A percentile compares a stretch with the other conserved stretches of the same genome.
Evolutionary conservation across 2,797 vertebrate species (phyloP).

Genomic region (Myotis planiceps): DNA sequence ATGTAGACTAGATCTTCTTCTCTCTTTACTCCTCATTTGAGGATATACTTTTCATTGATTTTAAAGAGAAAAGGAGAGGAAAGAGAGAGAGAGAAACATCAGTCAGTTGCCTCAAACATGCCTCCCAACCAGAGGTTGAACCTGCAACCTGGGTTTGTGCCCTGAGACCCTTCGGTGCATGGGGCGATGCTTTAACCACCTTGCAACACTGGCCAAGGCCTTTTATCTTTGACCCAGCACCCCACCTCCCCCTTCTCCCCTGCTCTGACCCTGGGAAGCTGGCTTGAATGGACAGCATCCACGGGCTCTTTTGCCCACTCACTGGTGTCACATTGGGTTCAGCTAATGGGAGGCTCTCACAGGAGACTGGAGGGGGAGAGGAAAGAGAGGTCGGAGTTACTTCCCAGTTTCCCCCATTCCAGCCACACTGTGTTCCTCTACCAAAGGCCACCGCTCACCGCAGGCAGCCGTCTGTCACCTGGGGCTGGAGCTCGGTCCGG

Average conservation of each 20-base stretch:
- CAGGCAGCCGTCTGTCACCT: neutral
- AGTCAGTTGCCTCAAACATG: neutral
- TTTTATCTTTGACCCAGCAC: neutral
- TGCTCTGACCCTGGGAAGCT: neutral
- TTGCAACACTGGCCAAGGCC: neutral
- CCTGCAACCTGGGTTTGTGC: neutral
- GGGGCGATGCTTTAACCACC: neutral
- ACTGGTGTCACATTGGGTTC: neutral
- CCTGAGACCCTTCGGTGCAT: neutral
- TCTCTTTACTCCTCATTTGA: neutral
- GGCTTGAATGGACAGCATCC: neutral
- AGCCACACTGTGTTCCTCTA: neutral
- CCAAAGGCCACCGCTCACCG: neutral
- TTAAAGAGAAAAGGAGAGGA: neutral
- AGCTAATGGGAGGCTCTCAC: neutral
- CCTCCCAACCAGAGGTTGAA: neutral
- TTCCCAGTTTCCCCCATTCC: neutral
- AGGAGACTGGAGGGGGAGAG: neutral
- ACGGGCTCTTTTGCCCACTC: neutral
- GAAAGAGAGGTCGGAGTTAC: neutral
- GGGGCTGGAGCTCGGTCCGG: neutral
- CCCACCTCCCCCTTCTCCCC: accelerated
- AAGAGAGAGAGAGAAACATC: neutral
- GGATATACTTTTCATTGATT: neutral
- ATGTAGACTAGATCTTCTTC: neutral